phyloP scores from a whole-genome alignment of 2,888 invertebrate species.

The Orthonevra nobilis region DNA sequence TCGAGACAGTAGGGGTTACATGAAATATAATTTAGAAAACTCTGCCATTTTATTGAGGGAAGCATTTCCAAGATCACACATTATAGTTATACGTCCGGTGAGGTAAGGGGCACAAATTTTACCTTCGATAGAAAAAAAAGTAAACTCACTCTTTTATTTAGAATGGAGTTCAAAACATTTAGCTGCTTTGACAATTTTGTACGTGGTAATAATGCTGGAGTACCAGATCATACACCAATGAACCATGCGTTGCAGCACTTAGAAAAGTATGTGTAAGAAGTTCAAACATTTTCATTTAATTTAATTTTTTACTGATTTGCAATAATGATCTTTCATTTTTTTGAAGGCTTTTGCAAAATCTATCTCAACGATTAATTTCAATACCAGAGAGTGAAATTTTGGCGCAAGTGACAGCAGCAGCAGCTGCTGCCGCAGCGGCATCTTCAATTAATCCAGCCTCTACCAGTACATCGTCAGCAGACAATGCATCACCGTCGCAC shows the following conservation, averaged over 20 bases:
- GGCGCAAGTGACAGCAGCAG: conserved; percentile 79
- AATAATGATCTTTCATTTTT: not conserved
- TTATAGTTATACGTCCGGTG: conserved; percentile 87
- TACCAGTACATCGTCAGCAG: conserved; percentile 72
- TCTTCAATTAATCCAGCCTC: conserved; percentile 73
- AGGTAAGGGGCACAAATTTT: conserved; percentile 81
- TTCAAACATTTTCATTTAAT: too few relatives aligned
- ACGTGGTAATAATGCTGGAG: conserved; percentile 88
- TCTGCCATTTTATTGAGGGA: conserved; percentile 86
- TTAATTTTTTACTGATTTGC: too few relatives aligned
- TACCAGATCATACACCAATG: conserved; percentile 88
- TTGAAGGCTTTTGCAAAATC: conserved; percentile 82
- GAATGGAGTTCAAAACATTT: conserved; percentile 91
- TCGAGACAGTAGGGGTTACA: conserved; percentile 87
- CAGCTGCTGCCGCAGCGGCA: conserved; percentile 78
- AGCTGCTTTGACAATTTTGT: conserved; percentile 95
- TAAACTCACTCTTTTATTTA: conserved; percentile 75
- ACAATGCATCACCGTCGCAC: conserved; percentile 73
- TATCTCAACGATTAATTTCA: conserved; percentile 82
- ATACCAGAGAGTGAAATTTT: conserved; percentile 83
- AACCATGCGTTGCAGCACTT: conserved; percentile 88
- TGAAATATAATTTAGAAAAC: conserved; percentile 90
- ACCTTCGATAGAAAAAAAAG: conserved; percentile 1
- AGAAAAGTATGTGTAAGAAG: conserved; percentile 84
- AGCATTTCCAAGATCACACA: conserved; percentile 86